Conservation (phyloP, 1,140 invertebrate species). For the Drosophila arizonae region DNA sequence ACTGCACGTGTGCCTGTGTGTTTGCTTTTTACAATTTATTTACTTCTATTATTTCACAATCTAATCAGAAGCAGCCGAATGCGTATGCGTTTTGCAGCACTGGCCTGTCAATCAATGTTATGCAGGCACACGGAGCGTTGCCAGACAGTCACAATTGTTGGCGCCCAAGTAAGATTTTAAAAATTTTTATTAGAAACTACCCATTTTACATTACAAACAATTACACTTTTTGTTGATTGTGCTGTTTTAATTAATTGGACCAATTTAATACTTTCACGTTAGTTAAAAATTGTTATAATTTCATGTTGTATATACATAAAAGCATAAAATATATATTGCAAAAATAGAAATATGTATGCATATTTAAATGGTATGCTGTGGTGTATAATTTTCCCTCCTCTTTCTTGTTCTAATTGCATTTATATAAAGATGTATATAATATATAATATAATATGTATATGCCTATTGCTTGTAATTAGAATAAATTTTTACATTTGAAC, state of each 20-base stretch:
- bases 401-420: constrained; percentile 6
- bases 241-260: constrained; percentile 63
- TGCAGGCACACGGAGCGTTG: constrained; percentile 7
- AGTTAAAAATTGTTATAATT: constrained; percentile 53
- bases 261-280: constrained; percentile 70
- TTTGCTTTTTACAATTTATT: constrained; percentile 37
- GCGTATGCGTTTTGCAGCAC: constrained; percentile 18
- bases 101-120: constrained; percentile 12
- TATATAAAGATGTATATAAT: constrained; percentile 40
- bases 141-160: constrained; percentile 8
- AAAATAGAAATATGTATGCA: constrained; percentile 68
- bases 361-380: constrained; percentile 53
- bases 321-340: constrained; percentile 78
- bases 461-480: constrained; percentile 70
- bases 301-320: constrained; percentile 60
- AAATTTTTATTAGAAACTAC: neutral
- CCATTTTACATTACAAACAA: neutral
- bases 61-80: constrained; percentile 25
- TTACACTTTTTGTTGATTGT: constrained; percentile 22
- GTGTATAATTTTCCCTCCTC: constrained; percentile 46
- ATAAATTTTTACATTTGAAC: constrained; percentile 75
- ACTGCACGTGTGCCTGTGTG: constrained; percentile 26
- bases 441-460: constrained; percentile 37
- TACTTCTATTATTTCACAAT: constrained; percentile 69
- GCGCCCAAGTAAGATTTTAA: neutral